Evolutionary conservation across 2,888 invertebrate species (phyloP).

Genomic region (Leptothorax acervorum): DNA sequence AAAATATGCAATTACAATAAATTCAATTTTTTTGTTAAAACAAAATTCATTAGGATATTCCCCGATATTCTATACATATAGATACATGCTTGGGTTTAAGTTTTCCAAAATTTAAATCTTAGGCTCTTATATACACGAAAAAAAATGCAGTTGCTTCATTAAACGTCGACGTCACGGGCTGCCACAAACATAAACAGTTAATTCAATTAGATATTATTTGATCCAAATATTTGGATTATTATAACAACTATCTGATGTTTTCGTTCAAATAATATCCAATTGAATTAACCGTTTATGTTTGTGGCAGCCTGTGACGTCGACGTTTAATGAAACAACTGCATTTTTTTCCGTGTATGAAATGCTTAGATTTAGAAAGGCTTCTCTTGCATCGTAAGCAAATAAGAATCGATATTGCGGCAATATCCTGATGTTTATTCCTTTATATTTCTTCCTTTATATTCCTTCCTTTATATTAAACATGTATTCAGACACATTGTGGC

Average conservation of each 20-base stretch:
- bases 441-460: background rate
- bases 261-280: no score
- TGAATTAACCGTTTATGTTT: no score
- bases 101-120: background rate
- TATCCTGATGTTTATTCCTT: background rate
- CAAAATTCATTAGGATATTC: background rate
- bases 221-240: no score
- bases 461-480: background rate
- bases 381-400: background rate
- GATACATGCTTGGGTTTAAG: background rate
- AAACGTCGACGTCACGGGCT: no score
- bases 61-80: no score
- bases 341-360: background rate
- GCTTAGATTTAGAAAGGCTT: background rate
- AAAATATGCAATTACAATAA: background rate
- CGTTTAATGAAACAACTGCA: no score
- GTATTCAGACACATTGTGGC: background rate
- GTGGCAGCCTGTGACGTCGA: no score
- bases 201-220: no score
- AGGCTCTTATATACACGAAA: background rate
- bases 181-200: no score
- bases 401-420: background rate
- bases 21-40: background rate
- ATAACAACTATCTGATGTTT: no score
- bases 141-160: no score